Base-by-base conservation (phyloP, 2,797 vertebrate genomes). In the Anguilla obscura region DNA sequence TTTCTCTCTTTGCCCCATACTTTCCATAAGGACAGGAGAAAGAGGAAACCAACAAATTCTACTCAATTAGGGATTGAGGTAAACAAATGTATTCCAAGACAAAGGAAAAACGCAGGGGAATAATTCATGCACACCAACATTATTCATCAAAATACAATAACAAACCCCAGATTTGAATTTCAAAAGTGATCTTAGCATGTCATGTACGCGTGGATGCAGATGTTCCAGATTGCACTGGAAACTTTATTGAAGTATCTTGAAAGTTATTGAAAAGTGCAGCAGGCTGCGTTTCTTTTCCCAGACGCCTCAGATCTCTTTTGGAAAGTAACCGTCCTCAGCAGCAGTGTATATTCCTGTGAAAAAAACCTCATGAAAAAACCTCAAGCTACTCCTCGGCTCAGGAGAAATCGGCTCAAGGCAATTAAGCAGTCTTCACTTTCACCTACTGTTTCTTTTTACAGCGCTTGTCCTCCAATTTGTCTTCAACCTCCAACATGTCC, bases 101-200 rank as follows among this genome's bases (percentile, higher is more conserved):
- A 16, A 16, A 50, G 33, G 14, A 45, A 48, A 82, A 82, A 50
- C 50, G 79, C 10, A 1, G 21, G 58, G 7, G 83, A 58, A 85
- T 85, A 54, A 69, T 71, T 86, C 21, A 86, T 66, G 63, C 85
- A 71, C 63, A 40, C 87, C 87, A 85, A 54, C 54, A 74, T 24
- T 45, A 74, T 85, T 45, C 48, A 85, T 86, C 74, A 58, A 16
- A 66, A 63, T 52, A 63, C 33, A 85, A 58, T 30, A 60, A 52
- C 52, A 76, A 14, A 63, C 54, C 82, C 52, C 58, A 30, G 33
- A 88, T 80, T 80, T 63, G 84, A 85, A 85, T 88, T 88, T 86
- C 36, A 85, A 50, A 50, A 5, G 14, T 80, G 84, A 76, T 86
- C 69, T 79, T 24, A 74, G 84, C n/a, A 63, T 52, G n/a, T 56